These are phyloP conservation scores for Poeciliopsis prolifica DNA, from an alignment of 2,113 vertebrate genomes.

Conservation along the genomic window DNA sequence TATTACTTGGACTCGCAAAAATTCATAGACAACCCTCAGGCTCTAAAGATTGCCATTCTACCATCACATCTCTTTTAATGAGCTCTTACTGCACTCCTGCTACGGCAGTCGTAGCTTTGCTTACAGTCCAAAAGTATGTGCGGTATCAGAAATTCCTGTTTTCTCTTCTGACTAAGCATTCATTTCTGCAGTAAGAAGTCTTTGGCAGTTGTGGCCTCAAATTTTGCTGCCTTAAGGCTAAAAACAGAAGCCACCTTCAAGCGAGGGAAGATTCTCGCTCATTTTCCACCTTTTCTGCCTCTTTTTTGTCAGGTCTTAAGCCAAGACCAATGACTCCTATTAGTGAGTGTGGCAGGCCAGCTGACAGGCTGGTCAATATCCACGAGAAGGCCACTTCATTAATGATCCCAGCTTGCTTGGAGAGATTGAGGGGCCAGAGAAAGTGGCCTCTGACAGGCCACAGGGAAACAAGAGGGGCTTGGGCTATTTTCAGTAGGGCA, in stretches of 20 bases:
- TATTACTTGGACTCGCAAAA: constrained; percentile 53
- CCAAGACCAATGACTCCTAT: constrained; percentile 99
- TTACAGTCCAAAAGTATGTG: constrained; percentile 30
- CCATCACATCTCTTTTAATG: constrained; percentile 66
- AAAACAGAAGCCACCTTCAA: constrained; percentile 39
- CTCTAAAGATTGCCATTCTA: constrained; percentile 58
- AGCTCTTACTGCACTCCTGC: constrained; percentile 39
- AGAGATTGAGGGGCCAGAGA: constrained; percentile 89
- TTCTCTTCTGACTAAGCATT: constrained; percentile 29
- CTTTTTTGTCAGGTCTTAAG: constrained; percentile 90
- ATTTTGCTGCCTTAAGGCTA: constrained; percentile 78
- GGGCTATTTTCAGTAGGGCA: constrained; percentile 46
- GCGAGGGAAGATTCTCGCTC: constrained; percentile 39
- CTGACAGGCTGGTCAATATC: constrained; percentile 99
- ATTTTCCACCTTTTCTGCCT: constrained; percentile 55
- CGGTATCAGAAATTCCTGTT: constrained; percentile 9
- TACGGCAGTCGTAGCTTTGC: constrained; percentile 40
- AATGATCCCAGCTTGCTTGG: constrained; percentile 91
- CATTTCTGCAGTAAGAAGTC: constrained; percentile 8
- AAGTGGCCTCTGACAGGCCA: constrained; percentile 90
- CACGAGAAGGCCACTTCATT: constrained; percentile 99
- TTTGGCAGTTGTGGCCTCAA: constrained; percentile 71
- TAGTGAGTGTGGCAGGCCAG: constrained; percentile 94
- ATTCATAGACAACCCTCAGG: constrained; percentile 40
- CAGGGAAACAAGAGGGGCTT: constrained; percentile 88